These are phyloP conservation scores for Pelodiscus sinensis DNA, from an alignment of 2,113 vertebrate species.

Conservation along the genomic window DNA sequence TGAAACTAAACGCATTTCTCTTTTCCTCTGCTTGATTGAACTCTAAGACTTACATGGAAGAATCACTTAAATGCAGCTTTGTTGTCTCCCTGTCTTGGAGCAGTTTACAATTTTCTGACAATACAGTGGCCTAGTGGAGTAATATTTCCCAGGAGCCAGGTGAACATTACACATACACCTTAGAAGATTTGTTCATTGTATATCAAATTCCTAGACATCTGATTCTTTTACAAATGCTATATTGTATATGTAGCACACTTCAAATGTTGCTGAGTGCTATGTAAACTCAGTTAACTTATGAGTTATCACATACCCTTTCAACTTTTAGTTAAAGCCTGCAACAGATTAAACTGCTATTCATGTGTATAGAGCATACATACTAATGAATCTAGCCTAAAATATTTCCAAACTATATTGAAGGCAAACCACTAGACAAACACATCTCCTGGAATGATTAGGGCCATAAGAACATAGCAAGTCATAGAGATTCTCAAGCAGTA, in stretches of 20 bases:
- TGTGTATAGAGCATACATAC: not conserved
- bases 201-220: not conserved
- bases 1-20: not conserved
- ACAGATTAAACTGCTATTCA: not conserved
- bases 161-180: not conserved
- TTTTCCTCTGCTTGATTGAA: not conserved
- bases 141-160: not conserved
- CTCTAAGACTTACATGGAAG: not conserved
- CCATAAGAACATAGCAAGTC: not conserved
- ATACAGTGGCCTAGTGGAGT: not conserved
- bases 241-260: accelerated
- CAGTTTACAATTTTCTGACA: conserved; percentile 6
- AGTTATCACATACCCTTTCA: not conserved
- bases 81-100: conserved; percentile 5
- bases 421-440: not conserved
- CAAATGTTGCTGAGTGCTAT: not conserved
- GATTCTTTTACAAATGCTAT: not conserved
- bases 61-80: conserved; percentile 47
- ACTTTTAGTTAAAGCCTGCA: conserved; percentile 1
- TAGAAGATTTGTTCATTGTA: not conserved
- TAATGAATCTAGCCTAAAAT: not conserved
- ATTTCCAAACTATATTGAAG: not conserved
- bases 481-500: not conserved
- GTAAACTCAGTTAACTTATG: not conserved
- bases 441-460: not conserved